Evolutionary conservation across 2,888 invertebrate genomes (phyloP).

Genomic region (Eugnorisma glareosa): DNA sequence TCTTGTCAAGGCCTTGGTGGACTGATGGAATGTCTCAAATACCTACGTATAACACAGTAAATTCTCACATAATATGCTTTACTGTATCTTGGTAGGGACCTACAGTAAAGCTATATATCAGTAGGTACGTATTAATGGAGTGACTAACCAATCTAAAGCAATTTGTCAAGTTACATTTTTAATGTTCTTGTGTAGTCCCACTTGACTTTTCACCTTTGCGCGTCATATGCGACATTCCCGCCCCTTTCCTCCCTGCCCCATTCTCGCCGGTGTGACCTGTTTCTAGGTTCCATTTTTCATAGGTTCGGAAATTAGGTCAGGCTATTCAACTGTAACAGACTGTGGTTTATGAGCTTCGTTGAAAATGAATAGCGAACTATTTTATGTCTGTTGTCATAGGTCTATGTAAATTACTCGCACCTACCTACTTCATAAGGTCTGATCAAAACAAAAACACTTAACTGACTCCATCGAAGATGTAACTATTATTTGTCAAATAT

Average conservation of each 20-base stretch:
- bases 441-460: background rate
- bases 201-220: constrained; percentile 67
- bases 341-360: background rate
- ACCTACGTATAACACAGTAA: constrained; percentile 15
- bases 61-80: constrained; percentile 22
- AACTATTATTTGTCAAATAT: background rate
- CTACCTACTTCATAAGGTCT: background rate
- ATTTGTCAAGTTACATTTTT: constrained; percentile 38
- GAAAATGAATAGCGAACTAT: background rate
- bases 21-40: constrained; percentile 42
- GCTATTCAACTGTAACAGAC: constrained; percentile 34
- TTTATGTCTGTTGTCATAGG: background rate
- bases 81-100: background rate
- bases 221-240: constrained; percentile 49
- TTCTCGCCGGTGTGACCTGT: constrained; percentile 63
- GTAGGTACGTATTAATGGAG: background rate
- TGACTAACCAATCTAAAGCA: constrained; percentile 35
- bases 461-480: background rate
- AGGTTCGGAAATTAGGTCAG: constrained; percentile 61
- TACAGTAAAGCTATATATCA: background rate
- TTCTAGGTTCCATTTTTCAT: constrained; percentile 62
- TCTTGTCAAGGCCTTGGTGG: constrained; percentile 65
- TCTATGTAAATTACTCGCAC: background rate
- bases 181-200: constrained; percentile 40
- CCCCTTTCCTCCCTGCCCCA: constrained; percentile 41